Evolutionary conservation across 1,140 invertebrate genomes (phyloP), one percentile per base, ranked within the genome.

Genomic region (Pogonus chalceus): DNA sequence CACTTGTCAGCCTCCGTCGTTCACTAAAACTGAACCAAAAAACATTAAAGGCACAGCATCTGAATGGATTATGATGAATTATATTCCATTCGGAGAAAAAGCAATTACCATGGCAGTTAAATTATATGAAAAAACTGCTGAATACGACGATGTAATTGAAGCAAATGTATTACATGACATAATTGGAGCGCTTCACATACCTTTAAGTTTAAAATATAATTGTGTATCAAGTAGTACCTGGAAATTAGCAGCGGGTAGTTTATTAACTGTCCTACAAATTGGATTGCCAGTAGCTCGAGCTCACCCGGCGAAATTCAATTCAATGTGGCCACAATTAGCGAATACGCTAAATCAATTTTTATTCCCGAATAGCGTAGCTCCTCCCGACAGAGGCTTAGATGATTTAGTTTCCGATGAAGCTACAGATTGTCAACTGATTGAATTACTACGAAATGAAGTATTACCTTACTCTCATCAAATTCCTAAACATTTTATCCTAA

Each of bases 301-400:
- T 59, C 76, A 88, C 66, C 80, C 79, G 0, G 18, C 47, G 2
- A 52, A 48, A 20, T 31, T 37, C 23, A 55, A 54, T 31, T 71
- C 73, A 26, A 85, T 90, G 74, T 98, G 95, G 95, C 77, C 82
- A 24, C 84, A 88, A 60, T 74, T 98, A 39, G 90, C 88, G 0
- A 77, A 79, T 51, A 87, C 91, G 0, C 72, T 98, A 12, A 91
- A 97, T 64, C 85, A 92, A 43, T 97, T 96, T 67, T 76, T 96
- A 48, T 96, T 96, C 68, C 88, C 89, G 21, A 82, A 79, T 43
- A 70, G 70, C 63, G 80, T 77, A 64, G 68, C 72, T 21, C 75
- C 77, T 12, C 70, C 76, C 37, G 87, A 87, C 62, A 77, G 84
- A 59, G 86, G 83, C 12, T 75, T 87, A 20, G 88, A 91, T 69